phyloP scores from a whole-genome alignment of 1,140 invertebrate species.

The Lucilia sericata region DNA sequence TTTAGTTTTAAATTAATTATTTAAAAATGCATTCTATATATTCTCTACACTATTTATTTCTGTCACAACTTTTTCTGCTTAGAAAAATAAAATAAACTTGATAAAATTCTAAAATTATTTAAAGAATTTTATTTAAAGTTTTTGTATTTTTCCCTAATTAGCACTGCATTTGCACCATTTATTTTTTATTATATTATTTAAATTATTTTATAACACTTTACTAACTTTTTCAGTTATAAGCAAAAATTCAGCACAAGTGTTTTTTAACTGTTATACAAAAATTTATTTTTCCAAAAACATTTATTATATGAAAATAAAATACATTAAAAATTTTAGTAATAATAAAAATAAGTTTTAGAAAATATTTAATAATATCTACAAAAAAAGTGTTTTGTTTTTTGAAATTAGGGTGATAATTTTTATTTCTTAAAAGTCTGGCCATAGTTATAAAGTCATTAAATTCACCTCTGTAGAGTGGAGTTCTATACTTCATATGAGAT shows the following conservation, averaged over 20 bases:
- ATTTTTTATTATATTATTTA: neutral
- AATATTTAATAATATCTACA: no score
- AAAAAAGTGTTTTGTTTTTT: neutral
- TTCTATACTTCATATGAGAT: no score
- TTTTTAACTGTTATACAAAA: neutral
- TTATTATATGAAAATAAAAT: no score
- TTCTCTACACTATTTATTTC: neutral
- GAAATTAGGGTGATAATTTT: no score
- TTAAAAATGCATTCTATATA: neutral
- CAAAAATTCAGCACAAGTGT: conserved; percentile 41
- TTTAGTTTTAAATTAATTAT: neutral
- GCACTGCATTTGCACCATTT: neutral
- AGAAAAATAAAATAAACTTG: conserved; percentile 11
- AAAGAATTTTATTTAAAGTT: conserved; percentile 36
- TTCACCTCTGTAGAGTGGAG: no score
- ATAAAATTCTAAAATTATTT: conserved; percentile 34
- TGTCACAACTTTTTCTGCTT: neutral
- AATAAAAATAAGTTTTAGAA: no score
- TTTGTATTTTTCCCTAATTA: conserved; percentile 20
- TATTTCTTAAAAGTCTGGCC: no score
- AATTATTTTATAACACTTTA: conserved; percentile 40
- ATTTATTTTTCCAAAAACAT: neutral
- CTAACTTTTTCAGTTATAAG: conserved; percentile 38
- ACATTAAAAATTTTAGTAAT: no score
- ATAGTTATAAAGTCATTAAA: no score